These are phyloP conservation scores for Eclectus roratus DNA, from an alignment of 2,113 vertebrate genomes.

Conservation along the genomic window DNA sequence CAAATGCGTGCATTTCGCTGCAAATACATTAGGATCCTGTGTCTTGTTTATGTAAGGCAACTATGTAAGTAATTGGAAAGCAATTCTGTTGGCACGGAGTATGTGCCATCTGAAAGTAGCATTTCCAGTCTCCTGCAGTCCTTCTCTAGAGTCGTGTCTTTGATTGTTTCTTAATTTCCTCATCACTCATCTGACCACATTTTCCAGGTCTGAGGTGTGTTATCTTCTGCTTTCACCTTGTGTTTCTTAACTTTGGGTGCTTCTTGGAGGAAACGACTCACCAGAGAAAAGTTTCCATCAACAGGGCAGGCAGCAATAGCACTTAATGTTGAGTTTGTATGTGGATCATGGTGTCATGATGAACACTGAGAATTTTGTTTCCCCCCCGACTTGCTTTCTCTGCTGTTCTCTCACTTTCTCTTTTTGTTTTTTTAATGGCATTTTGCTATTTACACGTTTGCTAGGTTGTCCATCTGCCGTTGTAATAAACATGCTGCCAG, in stretches of 20 bases:
- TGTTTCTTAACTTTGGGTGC: background rate
- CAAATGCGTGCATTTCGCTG: background rate
- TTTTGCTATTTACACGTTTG: slow-evolving; percentile 4
- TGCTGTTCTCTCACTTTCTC: background rate
- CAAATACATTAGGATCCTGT: background rate
- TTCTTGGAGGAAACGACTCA: background rate
- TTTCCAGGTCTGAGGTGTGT: background rate
- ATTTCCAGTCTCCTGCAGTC: background rate
- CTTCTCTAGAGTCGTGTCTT: accelerated
- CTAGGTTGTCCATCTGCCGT: slow-evolving; percentile 51
- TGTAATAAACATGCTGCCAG: slow-evolving; percentile 2
- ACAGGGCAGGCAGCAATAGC: background rate
- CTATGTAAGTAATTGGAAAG: background rate
- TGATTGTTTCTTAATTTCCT: background rate
- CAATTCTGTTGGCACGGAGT: background rate
- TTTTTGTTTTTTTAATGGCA: background rate
- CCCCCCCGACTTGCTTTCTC: background rate
- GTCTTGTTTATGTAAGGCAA: background rate
- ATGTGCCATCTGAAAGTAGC: background rate
- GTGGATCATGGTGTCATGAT: background rate
- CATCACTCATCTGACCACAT: background rate
- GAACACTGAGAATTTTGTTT: background rate
- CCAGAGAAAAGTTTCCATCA: background rate
- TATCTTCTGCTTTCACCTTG: background rate
- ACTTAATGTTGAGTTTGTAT: background rate